phyloP scores from a whole-genome alignment of 2,888 invertebrate genomes.

The Caenorhabditis drosophilae region DNA sequence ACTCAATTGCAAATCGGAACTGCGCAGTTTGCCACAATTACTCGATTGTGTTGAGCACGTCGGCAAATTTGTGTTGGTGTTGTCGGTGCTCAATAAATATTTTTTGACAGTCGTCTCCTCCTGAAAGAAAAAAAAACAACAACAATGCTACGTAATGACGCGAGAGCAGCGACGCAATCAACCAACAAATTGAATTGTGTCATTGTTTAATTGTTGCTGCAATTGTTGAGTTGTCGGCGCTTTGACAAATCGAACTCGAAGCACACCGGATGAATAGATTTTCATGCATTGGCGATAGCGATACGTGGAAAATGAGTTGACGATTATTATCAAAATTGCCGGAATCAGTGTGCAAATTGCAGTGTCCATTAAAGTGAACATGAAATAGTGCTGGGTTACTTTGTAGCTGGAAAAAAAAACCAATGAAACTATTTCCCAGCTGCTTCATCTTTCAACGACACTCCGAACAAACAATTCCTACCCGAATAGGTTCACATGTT shows the following conservation, averaged over 20 bases:
- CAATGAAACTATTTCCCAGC: too few species aligned
- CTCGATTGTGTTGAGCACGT: slow-evolving; percentile 42
- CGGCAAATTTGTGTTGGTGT: slow-evolving; percentile 20
- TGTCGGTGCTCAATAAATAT: slow-evolving; percentile 50
- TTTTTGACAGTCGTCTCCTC: slow-evolving; percentile 60
- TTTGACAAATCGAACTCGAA: slow-evolving; percentile 60
- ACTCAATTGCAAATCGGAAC: slow-evolving; percentile 65
- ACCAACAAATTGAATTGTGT: slow-evolving; percentile 38
- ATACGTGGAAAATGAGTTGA: slow-evolving; percentile 63
- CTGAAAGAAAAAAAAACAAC: slow-evolving; percentile 29
- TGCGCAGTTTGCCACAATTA: slow-evolving; percentile 56
- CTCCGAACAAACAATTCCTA: too few species aligned
- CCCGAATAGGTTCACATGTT: slow-evolving; percentile 38
- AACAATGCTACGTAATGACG: not conserved
- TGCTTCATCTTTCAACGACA: too few species aligned
- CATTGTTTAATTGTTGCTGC: slow-evolving; percentile 22
- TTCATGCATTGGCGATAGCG: slow-evolving; percentile 68
- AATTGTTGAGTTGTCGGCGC: slow-evolving; percentile 35
- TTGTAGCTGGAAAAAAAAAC: slow-evolving; percentile 18
- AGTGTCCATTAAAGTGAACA: slow-evolving; percentile 63
- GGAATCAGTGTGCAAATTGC: slow-evolving; percentile 61
- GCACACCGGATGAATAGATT: slow-evolving; percentile 65
- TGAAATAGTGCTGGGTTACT: slow-evolving; percentile 55
- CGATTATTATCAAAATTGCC: slow-evolving; percentile 63
- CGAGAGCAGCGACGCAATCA: not conserved